A percentile compares a stretch with the other conserved stretches of the same genome.
These are phyloP conservation scores for Mythimna lalbum DNA, from an alignment of 2,888 invertebrate genomes.

Conservation along the genomic window DNA sequence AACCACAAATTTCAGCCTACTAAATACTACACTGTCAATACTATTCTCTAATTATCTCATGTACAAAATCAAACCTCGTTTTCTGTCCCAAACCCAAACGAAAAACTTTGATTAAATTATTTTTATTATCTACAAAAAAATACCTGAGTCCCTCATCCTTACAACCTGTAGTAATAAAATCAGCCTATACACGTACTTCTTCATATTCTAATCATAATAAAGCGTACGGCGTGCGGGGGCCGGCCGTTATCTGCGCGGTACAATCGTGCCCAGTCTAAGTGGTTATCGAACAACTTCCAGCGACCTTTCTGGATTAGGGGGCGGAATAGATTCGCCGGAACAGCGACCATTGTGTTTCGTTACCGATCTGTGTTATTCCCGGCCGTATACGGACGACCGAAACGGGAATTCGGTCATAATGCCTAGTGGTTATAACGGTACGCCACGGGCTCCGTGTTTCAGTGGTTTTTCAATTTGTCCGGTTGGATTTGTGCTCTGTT, in stretches of 20 bases:
- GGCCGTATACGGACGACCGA: constrained; percentile 60
- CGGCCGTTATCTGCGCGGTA: constrained; percentile 77
- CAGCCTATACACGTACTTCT: constrained; percentile 50
- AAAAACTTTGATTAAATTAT: constrained; percentile 37
- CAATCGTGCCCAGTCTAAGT: constrained; percentile 82
- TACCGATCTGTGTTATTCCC: constrained; percentile 79
- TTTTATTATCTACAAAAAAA: constrained; percentile 25
- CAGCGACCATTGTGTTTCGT: constrained; percentile 80
- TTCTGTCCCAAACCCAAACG: neutral
- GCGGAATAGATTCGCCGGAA: constrained; percentile 80
- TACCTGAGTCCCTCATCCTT: constrained; percentile 10
- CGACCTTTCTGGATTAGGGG: constrained; percentile 86
- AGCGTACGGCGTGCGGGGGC: constrained; percentile 54
- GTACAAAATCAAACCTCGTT: neutral
- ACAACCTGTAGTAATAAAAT: constrained; percentile 45
- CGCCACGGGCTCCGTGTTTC: constrained; percentile 61
- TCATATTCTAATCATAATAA: constrained; percentile 66
- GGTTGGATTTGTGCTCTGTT: constrained; percentile 65
- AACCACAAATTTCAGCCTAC: too few species aligned
- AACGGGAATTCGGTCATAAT: constrained; percentile 66
- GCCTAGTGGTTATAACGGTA: constrained; percentile 66
- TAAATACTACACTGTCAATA: too few species aligned
- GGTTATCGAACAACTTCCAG: constrained; percentile 85
- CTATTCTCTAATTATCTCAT: neutral
- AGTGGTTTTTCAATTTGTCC: constrained; percentile 74